Evolutionary conservation across 2,888 invertebrate genomes (phyloP), one percentile per base, ranked within the genome.

Genomic region (Carterocephalus palaemon): DNA sequence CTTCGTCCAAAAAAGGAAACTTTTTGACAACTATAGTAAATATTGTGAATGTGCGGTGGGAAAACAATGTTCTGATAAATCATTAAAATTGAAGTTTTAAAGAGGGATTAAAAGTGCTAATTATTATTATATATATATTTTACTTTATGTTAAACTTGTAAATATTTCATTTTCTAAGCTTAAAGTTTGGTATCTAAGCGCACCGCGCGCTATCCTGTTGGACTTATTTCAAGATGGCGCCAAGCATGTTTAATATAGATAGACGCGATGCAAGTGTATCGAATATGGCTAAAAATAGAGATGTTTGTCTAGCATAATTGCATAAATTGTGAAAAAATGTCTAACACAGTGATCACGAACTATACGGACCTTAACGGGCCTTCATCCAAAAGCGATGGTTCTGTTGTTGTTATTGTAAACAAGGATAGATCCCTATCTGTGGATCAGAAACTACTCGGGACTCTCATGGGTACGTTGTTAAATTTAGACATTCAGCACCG

Each of bases 361-460:
- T 88, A 87, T 63, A 85, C 86, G 58, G 87, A 88, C 67, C 71
- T 86, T 9, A 87, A 87, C 61, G 88, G 88, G 55, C 85, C 86
- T 51, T 82, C 86, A 7, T 74, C 84, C 31, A 86, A 87, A 68
- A 84, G 89, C 59, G 92, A 92, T 77, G 92, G 92, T 69, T 91
- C 92, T 66, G 89, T 96, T 70, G 92, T 94, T 64, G 92, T 96
- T 74, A 92, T 95, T 72, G 94, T 95, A 71, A 93, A 93, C 72
- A 93, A 94, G 82, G 95, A 95, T 90, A 95, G 95, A 60, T 92
- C 91, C 49, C 88, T 96, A 52, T 92, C 93, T 49, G 92, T 94
- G 26, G 95, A 95, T 78, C 92, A 92, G 67, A 91, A 92, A 62
- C 91, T 93, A 57, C 89, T 95, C 50, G 92, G 94, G 62, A 92